phyloP scores from a whole-genome alignment of 2,797 vertebrate genomes.

The Holocentrus rufus region DNA sequence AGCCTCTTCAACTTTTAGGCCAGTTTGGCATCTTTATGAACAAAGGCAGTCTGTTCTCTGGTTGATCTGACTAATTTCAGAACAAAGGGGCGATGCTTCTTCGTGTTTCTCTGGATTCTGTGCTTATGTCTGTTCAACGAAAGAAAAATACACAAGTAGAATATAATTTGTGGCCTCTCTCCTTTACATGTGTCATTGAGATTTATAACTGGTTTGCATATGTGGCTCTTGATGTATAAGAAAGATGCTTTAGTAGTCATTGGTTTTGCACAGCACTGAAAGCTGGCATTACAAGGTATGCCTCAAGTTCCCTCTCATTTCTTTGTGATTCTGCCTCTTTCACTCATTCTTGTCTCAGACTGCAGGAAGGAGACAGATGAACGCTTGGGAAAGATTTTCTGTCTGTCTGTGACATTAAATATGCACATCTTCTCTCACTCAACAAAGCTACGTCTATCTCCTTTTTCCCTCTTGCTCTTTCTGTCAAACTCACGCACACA shows the following conservation, averaged over 20 bases:
- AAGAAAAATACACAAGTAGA: background rate
- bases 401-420: constrained; percentile 73
- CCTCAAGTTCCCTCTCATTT: constrained; percentile 32
- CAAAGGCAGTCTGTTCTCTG: background rate
- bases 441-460: constrained; percentile 31
- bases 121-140: constrained; percentile 4
- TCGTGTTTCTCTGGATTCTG: background rate
- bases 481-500: constrained; percentile 23
- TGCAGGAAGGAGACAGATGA: constrained; percentile 53
- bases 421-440: constrained; percentile 60
- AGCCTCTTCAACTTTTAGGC: background rate
- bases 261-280: constrained; percentile 45
- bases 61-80: constrained; percentile 7
- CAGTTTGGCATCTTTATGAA: background rate
- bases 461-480: constrained; percentile 9
- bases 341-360: constrained; percentile 54
- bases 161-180: background rate
- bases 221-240: constrained; percentile 42
- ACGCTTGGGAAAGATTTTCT: constrained; percentile 68
- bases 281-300: constrained; percentile 43
- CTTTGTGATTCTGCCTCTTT: constrained; percentile 53
- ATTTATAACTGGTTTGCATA: constrained; percentile 44
- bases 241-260: constrained; percentile 64
- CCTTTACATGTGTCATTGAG: constrained; percentile 28
- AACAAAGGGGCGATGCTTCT: too few relatives aligned